Conservation (phyloP, 2,888 invertebrate species). For the Camptogramma bilineatum region DNA sequence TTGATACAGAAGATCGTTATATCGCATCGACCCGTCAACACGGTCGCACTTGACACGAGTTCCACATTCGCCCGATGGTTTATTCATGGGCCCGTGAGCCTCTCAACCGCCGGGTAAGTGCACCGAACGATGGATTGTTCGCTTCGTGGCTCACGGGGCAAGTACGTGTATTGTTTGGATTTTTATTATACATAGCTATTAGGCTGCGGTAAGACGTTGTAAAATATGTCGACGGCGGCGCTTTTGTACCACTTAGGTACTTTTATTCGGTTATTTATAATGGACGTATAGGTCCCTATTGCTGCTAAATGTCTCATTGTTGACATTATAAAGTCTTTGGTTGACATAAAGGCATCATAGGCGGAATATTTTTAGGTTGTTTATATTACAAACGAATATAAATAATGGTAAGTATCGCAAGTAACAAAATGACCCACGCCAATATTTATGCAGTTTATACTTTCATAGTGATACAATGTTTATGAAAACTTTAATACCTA, state of each 20-base stretch:
- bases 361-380: too few relatives aligned
- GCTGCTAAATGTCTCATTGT: too few relatives aligned
- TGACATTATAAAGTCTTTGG: too few relatives aligned
- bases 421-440: too few relatives aligned
- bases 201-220: neutral
- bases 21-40: conserved; percentile 60
- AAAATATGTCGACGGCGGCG: neutral
- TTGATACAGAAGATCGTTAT: conserved; percentile 34
- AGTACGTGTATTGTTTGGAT: conserved; percentile 10
- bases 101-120: conserved; percentile 56
- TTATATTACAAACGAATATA: too few relatives aligned
- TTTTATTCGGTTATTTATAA: too few relatives aligned
- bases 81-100: conserved; percentile 66
- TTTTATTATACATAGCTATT: conserved; percentile 10
- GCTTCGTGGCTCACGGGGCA: conserved; percentile 39
- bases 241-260: neutral
- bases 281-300: too few relatives aligned
- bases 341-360: too few relatives aligned
- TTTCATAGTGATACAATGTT: too few relatives aligned
- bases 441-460: too few relatives aligned
- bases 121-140: conserved; percentile 56
- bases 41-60: conserved; percentile 67
- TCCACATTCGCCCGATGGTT: conserved; percentile 72
- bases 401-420: too few relatives aligned
- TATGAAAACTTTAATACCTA: too few relatives aligned